Conservation (phyloP, 2,797 vertebrate species). For the Molothrus aeneus region DNA sequence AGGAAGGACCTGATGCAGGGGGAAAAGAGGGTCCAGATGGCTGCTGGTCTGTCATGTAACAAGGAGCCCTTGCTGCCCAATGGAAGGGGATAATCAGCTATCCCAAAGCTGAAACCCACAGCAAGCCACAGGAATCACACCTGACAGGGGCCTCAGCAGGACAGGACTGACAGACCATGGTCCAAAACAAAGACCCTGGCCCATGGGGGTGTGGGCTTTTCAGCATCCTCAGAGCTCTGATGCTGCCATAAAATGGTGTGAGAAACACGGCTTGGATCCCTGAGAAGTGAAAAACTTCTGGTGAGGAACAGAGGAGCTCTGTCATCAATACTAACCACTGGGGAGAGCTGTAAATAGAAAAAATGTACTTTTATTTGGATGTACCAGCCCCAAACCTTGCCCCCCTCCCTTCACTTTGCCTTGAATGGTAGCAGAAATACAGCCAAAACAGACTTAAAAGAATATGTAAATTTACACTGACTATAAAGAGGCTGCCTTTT, state of each 20-base stretch:
- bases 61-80: background rate
- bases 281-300: background rate
- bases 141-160: background rate
- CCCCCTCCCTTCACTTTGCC: background rate
- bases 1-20: background rate
- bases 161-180: background rate
- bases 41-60: background rate
- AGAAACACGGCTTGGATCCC: background rate
- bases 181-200: background rate
- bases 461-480: background rate
- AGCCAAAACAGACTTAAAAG: background rate
- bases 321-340: background rate
- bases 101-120: background rate
- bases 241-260: background rate
- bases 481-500: background rate
- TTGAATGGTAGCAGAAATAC: constrained; percentile 1
- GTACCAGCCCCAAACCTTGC: background rate
- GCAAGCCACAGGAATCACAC: background rate
- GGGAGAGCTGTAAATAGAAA: background rate
- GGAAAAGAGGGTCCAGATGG: background rate
- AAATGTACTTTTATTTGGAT: background rate
- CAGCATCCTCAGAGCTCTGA: background rate
- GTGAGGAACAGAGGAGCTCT: background rate
- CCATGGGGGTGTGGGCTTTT: background rate
- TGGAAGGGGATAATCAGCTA: background rate